Evolutionary conservation across 2,797 vertebrate species (phyloP).

Genomic region (Schizopygopsis malacanthus): DNA sequence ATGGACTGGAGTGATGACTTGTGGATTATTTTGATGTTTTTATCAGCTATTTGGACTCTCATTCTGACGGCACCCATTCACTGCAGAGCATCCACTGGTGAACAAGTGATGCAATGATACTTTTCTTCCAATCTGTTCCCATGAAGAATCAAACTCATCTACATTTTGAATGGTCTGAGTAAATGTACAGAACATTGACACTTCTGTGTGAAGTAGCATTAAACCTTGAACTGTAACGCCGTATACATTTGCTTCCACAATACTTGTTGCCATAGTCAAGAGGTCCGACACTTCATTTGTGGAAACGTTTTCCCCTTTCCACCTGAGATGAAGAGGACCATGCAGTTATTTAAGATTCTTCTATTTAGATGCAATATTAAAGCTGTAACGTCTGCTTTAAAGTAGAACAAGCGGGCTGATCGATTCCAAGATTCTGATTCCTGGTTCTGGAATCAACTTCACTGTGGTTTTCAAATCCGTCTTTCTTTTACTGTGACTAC

Average conservation of each 20-base stretch:
- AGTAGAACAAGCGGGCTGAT: background rate
- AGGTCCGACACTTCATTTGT: slow-evolving; percentile 78
- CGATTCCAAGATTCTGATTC: background rate
- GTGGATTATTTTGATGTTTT: background rate
- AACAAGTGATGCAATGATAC: accelerated
- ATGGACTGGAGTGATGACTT: background rate
- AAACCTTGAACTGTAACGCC: slow-evolving; percentile 78
- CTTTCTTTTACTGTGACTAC: too few species aligned
- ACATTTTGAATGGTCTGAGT: background rate
- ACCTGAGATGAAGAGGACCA: slow-evolving; percentile 62
- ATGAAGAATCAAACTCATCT: background rate
- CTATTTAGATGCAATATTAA: background rate
- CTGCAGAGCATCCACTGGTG: background rate
- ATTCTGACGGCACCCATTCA: slow-evolving; percentile 1
- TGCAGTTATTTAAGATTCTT: background rate
- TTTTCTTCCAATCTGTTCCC: background rate
- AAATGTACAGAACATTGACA: background rate
- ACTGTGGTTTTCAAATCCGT: background rate
- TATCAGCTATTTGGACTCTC: background rate
- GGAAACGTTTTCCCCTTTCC: slow-evolving; percentile 85
- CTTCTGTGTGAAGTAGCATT: background rate
- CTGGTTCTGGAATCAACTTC: background rate
- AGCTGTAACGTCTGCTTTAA: background rate
- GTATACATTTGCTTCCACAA: slow-evolving; percentile 78
- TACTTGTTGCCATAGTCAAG: slow-evolving; percentile 64